Evolutionary conservation across 2,113 vertebrate species (phyloP).

Genomic region (Muscicapa adusta): DNA sequence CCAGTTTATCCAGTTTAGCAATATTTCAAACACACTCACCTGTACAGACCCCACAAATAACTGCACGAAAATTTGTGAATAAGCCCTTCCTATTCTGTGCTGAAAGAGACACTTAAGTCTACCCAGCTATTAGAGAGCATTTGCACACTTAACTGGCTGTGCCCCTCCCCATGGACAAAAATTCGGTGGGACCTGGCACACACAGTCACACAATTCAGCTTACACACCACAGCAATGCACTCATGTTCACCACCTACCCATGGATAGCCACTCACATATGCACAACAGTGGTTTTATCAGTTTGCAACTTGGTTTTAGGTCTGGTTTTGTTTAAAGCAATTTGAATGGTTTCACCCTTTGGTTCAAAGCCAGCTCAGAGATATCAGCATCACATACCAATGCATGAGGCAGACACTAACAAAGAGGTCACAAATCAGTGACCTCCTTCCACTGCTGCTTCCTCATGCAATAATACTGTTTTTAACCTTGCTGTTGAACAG

Average conservation of each 20-base stretch:
- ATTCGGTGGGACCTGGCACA: not conserved
- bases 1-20: not conserved
- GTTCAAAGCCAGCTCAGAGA: not conserved
- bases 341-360: not conserved
- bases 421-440: not conserved
- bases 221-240: not conserved
- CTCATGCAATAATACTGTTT: not conserved
- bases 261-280: not conserved
- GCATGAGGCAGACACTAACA: not conserved
- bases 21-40: not conserved
- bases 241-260: fast-evolving
- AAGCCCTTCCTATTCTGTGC: not conserved
- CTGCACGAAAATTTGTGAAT: not conserved
- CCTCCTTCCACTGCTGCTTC: not conserved
- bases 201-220: not conserved
- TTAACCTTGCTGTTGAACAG: not conserved
- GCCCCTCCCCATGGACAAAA: not conserved
- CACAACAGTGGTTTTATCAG: not conserved
- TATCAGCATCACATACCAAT: not conserved
- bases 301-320: not conserved
- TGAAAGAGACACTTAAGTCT: not conserved
- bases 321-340: not conserved
- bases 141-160: not conserved
- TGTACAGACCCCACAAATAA: not conserved
- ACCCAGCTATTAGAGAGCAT: not conserved